Evolutionary conservation across 2,797 vertebrate genomes (phyloP).

Genomic region (Xenops minutus): DNA sequence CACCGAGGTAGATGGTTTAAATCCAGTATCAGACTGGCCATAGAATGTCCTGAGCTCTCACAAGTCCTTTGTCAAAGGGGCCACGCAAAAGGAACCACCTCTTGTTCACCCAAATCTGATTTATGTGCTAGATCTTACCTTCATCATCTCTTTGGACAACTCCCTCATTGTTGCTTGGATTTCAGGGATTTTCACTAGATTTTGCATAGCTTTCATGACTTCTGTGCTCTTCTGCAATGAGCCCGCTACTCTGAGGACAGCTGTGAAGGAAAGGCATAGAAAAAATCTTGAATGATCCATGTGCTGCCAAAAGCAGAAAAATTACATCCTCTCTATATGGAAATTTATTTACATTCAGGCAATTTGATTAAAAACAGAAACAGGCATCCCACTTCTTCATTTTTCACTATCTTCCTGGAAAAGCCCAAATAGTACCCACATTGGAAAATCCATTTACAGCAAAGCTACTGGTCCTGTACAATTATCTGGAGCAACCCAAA

Average conservation of each 20-base stretch:
- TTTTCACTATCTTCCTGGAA: not conserved
- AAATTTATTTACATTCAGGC: not conserved
- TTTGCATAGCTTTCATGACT: constrained; percentile 99
- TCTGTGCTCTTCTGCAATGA: constrained; percentile 95
- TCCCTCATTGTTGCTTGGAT: constrained; percentile 97
- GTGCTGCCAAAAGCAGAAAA: not conserved
- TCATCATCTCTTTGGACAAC: constrained; percentile 98
- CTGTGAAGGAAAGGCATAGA: constrained; percentile 68
- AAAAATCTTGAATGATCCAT: not conserved
- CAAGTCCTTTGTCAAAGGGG: not conserved
- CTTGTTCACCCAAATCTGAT: accelerated
- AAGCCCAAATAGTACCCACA: not conserved
- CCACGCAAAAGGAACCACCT: not conserved
- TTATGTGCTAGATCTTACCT: constrained; percentile 75
- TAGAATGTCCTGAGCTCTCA: not conserved
- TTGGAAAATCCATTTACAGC: not conserved
- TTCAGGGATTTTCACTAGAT: constrained; percentile 92
- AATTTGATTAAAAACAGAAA: not conserved
- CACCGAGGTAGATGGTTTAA: not conserved
- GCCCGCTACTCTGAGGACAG: constrained; percentile 89
- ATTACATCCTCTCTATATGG: accelerated
- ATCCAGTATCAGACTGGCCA: not conserved
- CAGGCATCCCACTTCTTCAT: accelerated
- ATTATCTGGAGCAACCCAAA: not conserved
- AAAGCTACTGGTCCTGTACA: not conserved